Evolutionary conservation across 2,888 invertebrate species (phyloP), one percentile per base, ranked within the genome.

Genomic region (Napeogenes inachia): DNA sequence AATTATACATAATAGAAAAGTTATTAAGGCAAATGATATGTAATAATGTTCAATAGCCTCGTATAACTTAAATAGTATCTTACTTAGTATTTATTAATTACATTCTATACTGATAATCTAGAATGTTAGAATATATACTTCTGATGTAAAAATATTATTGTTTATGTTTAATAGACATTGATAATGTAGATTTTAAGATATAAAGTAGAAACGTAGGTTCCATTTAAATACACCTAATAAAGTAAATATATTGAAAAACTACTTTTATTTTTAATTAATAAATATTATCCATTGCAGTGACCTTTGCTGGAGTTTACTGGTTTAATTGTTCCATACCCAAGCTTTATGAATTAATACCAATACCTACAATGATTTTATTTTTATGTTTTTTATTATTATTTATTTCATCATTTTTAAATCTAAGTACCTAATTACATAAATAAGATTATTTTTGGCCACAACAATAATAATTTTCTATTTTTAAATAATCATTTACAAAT

Each of bases 161-260:
- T 50, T 47, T 30, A 50, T 50, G 10, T 42, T 42, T 10, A 42
- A 42, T 30, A 50, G 30, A 30, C 50, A 50, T 30, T 50, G 50
- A 50, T 50, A 30, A 50, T 30, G 47, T 50, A 50, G 50, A 30
- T 50, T 30, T 30, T 50, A n/a, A 50, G 30, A 30, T 13, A 47
- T 47, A 47, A 50, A 30, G 50, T 50, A 50, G 50, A 50, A 30
- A 50, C 12, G 50, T 50, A 50, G 50, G 21, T 50, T 50, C 50
- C 50, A 30, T 50, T 50, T 50, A 30, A 50, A 50, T 50, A 50
- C 8, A 42, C 42, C 10, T 42, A 50, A 50, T 21, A 30, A 50
- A 50, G 6, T 50, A 50, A 21, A 50, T 50, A 50, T 50, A 50
- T 30, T 30, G 50, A 50, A 50, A 5, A 30, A 30, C 5, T 50